A percentile compares a stretch with the other conserved stretches of the same genome.
Conservation (phyloP, 2,888 invertebrate genomes). For the Epirrita christyi region DNA sequence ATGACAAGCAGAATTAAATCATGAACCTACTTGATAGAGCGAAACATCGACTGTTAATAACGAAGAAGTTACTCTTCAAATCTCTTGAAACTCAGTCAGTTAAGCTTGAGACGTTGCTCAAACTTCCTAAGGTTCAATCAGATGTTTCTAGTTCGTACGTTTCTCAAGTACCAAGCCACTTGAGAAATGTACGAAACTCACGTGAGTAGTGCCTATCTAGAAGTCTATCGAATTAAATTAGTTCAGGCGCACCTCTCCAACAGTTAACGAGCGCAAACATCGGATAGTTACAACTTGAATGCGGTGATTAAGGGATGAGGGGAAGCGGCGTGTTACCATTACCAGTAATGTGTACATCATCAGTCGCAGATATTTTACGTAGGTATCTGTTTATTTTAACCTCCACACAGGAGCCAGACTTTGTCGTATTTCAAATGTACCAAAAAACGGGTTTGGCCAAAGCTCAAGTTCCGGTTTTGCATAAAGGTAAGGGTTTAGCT, state of each 20-base stretch:
- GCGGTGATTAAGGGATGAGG: slow-evolving; percentile 11
- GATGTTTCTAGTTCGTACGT: background rate
- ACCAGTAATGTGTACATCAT: background rate
- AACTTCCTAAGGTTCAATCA: no score
- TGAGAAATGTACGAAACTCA: slow-evolving; percentile 5
- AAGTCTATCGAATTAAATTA: slow-evolving; percentile 34
- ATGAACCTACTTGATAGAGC: no score
- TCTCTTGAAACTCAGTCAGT: no score
- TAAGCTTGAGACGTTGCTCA: no score
- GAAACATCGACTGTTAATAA: no score
- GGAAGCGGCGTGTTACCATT: slow-evolving; percentile 6
- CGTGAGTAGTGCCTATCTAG: slow-evolving; percentile 11
- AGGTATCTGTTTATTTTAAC: background rate
- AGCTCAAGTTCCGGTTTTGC: background rate
- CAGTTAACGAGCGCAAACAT: slow-evolving; percentile 69
- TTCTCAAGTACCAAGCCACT: slow-evolving; percentile 4
- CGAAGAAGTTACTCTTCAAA: no score
- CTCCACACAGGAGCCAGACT: background rate
- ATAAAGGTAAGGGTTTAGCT: slow-evolving; percentile 3
- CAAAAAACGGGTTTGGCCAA: background rate
- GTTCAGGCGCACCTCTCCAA: slow-evolving; percentile 42
- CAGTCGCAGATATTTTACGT: no score
- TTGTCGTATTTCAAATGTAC: background rate
- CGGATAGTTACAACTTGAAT: slow-evolving; percentile 53
- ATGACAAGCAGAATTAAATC: no score